These are phyloP conservation scores for Psilanteris sp. DNA, from an alignment of 1,140 invertebrate species.

Conservation along the genomic window DNA sequence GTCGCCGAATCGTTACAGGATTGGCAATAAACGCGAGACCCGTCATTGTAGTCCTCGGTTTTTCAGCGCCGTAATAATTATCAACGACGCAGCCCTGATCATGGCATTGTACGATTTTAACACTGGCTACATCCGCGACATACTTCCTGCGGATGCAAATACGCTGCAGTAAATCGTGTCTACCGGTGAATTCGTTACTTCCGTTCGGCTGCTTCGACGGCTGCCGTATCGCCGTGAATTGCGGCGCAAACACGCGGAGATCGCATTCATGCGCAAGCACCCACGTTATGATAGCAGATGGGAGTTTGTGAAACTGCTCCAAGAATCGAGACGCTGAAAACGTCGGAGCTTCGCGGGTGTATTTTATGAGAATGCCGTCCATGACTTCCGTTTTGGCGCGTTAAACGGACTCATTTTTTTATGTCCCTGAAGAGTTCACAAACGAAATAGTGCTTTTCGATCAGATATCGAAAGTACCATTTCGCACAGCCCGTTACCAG, in stretches of 20 bases:
- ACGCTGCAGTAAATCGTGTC: slow-evolving; percentile 74
- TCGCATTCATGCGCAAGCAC: slow-evolving; percentile 19
- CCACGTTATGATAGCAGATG: slow-evolving; percentile 34
- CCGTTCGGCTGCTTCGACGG: slow-evolving; percentile 68
- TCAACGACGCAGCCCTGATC: slow-evolving; percentile 18
- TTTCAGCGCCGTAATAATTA: slow-evolving; percentile 52
- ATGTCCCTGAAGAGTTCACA: slow-evolving; percentile 31
- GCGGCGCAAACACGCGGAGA: slow-evolving; percentile 27
- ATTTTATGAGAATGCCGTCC: slow-evolving; percentile 65
- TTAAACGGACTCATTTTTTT: slow-evolving; percentile 56
- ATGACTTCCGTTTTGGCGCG: slow-evolving; percentile 68
- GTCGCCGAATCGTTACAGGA: slow-evolving; percentile 18
- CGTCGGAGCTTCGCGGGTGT: slow-evolving; percentile 47
- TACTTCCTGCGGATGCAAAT: slow-evolving; percentile 75
- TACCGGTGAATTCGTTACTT: slow-evolving; percentile 76
- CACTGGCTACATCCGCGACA: slow-evolving; percentile 30
- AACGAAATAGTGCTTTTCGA: slow-evolving; percentile 56
- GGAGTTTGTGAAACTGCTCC: slow-evolving; percentile 36
- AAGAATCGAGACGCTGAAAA: slow-evolving; percentile 50
- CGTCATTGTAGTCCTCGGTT: slow-evolving; percentile 35
- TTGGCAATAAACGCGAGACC: slow-evolving; percentile 37
- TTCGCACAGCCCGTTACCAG: slow-evolving; percentile 34
- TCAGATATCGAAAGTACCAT: slow-evolving; percentile 66
- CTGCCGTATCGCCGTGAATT: slow-evolving; percentile 48
- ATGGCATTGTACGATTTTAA: slow-evolving; percentile 38